Base-by-base conservation (phyloP, 1,140 invertebrate genomes). In the Hesperophylax magnus region DNA sequence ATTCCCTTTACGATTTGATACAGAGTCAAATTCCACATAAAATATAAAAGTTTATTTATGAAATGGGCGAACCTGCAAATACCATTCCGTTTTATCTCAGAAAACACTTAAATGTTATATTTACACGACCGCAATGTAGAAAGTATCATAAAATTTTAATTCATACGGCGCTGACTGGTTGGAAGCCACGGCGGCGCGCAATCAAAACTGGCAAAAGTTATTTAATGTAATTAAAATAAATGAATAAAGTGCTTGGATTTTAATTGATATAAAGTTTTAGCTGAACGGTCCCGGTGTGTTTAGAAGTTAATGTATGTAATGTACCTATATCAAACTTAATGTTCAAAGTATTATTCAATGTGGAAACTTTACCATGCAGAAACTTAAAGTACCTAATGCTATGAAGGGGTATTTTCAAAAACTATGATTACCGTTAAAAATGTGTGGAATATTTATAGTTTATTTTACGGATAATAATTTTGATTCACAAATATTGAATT, bases 191-290 rank as follows among this genome's bases (percentile, higher is more conserved):
- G 31, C 63, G 24, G 22, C 8, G 34, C n/a, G 63, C 15, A 39
- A 67, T 67, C 63, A 67, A 18, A 67, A 67, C 63, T 31, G 63
- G 63, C 22, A 39, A 61, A 67, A 67, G 63, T 67, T 67, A 67
- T 67, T 67, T 34, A 67, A 67, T n/a, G 24, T 22, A 67, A 17
- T 67, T 34, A 27, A 67, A 22, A 31, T 67, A 67, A 67, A 67
- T 67, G 15, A 67, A 47, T 47, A 67, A 31, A 31, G 63, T 31
- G 63, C 34, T 31, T 14, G 11, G n/a, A 67, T 17, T 67, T 67
- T 27, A 31, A 67, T n/a, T 39, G 63, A 31, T 14, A 67, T 22
- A 67, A 67, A 67, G 31, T n/a, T 67, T 67, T 39, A n/a, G 22
- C 8, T 47, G 39, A 47, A 47, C 39, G 39, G 11, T 47, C 39